Evolutionary conservation across 2,797 vertebrate species (phyloP), one percentile per base, ranked within the genome.

Genomic region (Pristis pectinata): DNA sequence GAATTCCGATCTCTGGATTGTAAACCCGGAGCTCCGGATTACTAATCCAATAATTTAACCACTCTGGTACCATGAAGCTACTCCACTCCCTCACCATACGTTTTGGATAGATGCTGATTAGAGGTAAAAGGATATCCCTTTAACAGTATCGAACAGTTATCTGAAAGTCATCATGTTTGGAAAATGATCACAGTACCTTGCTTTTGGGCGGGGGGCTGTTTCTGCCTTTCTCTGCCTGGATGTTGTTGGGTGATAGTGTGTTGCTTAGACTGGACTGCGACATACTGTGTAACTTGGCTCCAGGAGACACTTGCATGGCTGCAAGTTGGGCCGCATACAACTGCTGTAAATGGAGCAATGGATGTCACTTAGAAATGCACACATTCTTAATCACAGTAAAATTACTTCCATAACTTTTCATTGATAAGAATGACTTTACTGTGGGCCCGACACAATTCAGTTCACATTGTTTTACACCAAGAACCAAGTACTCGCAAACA

Each of bases 301-400:
- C 99, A 0, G 99, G 98, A 96, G 99, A 99, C 67, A 99, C 98
- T 96, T 99, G 99, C 99, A 99, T 99, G 82, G 98, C 99, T 82
- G 99, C 99, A 96, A 99, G 97, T 96, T 99, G 99, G 96, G 99
- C 99, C 94, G 99, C 99, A 95, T 99, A 99, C 96, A 99, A 97
- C 97, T 99, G 99, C 99, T 99, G 97, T 96, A 95, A 95, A 13
- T 37, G 59, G 44, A 87, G 24, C 82, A 96, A 95, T 91, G 96
- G 95, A 95, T 89, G 56, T n/a, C 30, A n/a, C 72, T 76, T 15
- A 76, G 49, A 94, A 94, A 94, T 17, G 76, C 44, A 74, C 37
- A n/a, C 27, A 4, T 34, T 74, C 13, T 24, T 67, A 9, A 11
- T 10, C 53, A 59, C 11, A n/a, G 11, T 4, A 30, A n/a, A 24